Evolutionary conservation across 1,140 invertebrate genomes (phyloP).

Genomic region (Diprion similis): DNA sequence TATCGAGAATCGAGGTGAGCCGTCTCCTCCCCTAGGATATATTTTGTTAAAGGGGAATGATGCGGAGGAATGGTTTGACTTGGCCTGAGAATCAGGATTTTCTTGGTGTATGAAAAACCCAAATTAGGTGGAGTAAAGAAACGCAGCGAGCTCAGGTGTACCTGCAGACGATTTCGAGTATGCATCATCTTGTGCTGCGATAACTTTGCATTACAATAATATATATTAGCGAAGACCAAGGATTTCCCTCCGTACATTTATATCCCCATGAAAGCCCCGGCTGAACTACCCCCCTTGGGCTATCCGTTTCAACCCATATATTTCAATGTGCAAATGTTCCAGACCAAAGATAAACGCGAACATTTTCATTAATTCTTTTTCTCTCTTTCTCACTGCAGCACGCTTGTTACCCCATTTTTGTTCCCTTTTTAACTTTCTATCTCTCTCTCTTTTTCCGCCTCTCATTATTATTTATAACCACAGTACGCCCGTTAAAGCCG

Average conservation of each 20-base stretch:
- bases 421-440: neutral
- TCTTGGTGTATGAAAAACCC: too few species aligned
- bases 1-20: too few species aligned
- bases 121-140: too few species aligned
- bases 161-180: too few species aligned
- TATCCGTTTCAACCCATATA: neutral
- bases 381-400: neutral
- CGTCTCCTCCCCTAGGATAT: too few species aligned
- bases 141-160: too few species aligned
- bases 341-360: slow-evolving; percentile 4
- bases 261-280: neutral
- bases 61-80: too few species aligned
- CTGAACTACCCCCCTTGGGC: neutral
- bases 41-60: too few species aligned
- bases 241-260: neutral
- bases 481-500: neutral
- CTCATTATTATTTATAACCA: neutral
- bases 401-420: neutral
- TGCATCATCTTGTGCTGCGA: too few species aligned
- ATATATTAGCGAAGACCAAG: neutral
- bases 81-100: too few species aligned
- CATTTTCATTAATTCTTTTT: slow-evolving; percentile 6
- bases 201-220: neutral
- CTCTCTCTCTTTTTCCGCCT: neutral
- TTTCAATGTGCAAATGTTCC: slow-evolving; percentile 7